These are phyloP conservation scores for Poeciliopsis paucimaculata DNA, from an alignment of 2,797 vertebrate species.

Conservation along the genomic window DNA sequence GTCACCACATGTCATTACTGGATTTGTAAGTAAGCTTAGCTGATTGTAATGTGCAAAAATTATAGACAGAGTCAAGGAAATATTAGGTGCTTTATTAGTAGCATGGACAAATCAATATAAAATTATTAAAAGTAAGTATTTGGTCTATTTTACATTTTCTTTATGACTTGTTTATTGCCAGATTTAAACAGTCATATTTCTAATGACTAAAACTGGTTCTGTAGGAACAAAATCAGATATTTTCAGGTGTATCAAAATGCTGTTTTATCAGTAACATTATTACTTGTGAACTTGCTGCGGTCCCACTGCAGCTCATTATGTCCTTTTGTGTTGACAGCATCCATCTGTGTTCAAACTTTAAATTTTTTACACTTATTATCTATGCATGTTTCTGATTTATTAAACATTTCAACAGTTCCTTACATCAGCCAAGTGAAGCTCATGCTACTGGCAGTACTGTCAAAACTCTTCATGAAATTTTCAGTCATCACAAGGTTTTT, in stretches of 20 bases:
- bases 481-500: background rate
- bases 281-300: background rate
- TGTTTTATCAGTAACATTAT: slow-evolving; percentile 22
- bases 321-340: slow-evolving; percentile 3
- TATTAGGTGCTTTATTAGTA: background rate
- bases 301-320: slow-evolving; percentile 52
- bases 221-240: background rate
- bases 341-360: slow-evolving; percentile 21
- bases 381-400: slow-evolving; percentile 13
- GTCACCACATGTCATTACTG: background rate
- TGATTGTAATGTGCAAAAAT: background rate
- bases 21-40: background rate
- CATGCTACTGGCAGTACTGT: background rate
- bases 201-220: background rate
- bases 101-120: background rate
- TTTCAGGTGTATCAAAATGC: slow-evolving; percentile 8
- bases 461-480: slow-evolving; percentile 10
- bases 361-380: slow-evolving; percentile 17
- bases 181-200: background rate
- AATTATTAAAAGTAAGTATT: background rate
- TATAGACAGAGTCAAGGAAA: background rate
- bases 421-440: background rate
- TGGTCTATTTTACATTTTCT: background rate
- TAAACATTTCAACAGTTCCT: slow-evolving; percentile 4
- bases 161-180: background rate